A percentile compares a stretch with the other conserved stretches of the same genome.
Evolutionary conservation across 2,113 vertebrate species (phyloP).

Genomic region (Ginglymostoma cirratum): DNA sequence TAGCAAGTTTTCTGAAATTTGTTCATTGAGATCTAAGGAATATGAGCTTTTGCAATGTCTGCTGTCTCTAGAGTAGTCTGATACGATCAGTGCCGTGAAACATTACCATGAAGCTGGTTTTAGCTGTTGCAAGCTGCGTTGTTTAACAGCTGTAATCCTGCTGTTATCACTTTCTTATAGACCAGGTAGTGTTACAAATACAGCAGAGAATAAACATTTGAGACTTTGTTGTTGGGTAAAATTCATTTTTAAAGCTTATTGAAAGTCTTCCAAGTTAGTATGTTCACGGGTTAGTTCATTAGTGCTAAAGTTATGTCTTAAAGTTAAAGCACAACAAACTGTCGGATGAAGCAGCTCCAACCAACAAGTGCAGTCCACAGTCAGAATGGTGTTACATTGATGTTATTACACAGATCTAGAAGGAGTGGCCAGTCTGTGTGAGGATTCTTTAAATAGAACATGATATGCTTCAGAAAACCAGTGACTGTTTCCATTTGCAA

Average conservation of each 20-base stretch:
- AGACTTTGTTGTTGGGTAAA: not conserved
- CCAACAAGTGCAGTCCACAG: not conserved
- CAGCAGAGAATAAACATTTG: not conserved
- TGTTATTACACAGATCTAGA: not conserved
- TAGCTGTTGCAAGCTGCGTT: not conserved
- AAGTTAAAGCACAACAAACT: not conserved
- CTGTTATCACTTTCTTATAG: not conserved
- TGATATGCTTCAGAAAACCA: not conserved
- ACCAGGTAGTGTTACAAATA: not conserved
- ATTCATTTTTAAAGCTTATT: not conserved
- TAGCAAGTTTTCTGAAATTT: not conserved
- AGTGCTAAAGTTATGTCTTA: not conserved
- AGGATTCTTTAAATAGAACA: not conserved
- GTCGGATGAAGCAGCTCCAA: not conserved
- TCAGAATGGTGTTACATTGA: not conserved
- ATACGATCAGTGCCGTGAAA: not conserved
- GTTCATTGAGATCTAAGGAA: not conserved
- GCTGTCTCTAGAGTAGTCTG: not conserved
- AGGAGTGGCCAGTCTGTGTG: not conserved
- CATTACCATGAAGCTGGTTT: not conserved
- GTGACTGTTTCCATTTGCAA: not conserved
- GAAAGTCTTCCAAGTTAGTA: not conserved
- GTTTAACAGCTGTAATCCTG: not conserved
- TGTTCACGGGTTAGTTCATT: not conserved
- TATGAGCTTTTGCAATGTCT: not conserved